Evolutionary conservation across 92 coral and sea anemone genomes (phyloP), one percentile per base, ranked within the genome.

Genomic region (Desmophyllum pertusum): DNA sequence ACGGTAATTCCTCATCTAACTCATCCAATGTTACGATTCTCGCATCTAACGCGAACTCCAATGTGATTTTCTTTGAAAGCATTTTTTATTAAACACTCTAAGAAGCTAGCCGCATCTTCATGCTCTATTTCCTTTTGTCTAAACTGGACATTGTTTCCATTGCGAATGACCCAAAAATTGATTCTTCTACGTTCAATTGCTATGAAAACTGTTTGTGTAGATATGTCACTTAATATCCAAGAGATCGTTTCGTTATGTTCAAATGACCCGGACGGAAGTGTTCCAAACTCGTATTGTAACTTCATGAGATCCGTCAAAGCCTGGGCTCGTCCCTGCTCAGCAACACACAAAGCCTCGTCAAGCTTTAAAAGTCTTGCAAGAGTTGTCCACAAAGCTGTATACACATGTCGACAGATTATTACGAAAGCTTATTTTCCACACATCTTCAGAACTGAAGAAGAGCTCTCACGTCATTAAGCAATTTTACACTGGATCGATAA

Each of bases 331-430:
- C 65, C 65, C 27, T 59, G 33, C 65, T 59, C 65, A 59, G 31
- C 65, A 25, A 33, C 65, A 27, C 65, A 59, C 65, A 59, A 59
- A 59, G 65, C 65, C 15, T 59, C 65, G 65, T 59, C 65, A 59
- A 33, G 35, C 31, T 29, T 59, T 59, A 4, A n/a, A n/a, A 59
- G 31, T 27, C 33, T 10, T 59, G 35, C 25, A 33, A 59, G 31
- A 8, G 65, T 27, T 11, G 65, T 25, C 65, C 65, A 59, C 35
- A 59, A 5, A 59, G 65, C 65, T 1, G 65, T 59, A 17, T 59
- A 59, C 33, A 59, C 65, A 27, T 59, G 13, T 25, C 27, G 65
- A 59, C 27, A n/a, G 35, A 0, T 25, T 4, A 59, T 33, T 59
- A 10, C 65, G 65, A 59, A 59, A 59, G 35, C 65, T 25, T 59